phyloP scores from a whole-genome alignment of 2,797 vertebrate species.

The Coreius guichenoti region DNA sequence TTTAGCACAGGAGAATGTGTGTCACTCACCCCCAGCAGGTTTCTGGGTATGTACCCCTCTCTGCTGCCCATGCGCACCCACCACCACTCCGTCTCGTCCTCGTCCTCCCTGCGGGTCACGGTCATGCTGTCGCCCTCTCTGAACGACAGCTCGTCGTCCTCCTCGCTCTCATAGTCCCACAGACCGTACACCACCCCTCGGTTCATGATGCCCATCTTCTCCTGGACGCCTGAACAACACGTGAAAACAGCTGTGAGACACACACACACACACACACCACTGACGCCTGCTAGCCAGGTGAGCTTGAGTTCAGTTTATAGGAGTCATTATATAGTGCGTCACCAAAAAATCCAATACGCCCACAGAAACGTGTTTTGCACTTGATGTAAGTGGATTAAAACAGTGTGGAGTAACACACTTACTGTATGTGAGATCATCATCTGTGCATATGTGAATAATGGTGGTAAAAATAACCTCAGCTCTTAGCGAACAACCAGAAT shows the following conservation, averaged over 20 bases:
- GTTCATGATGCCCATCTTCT: conserved; percentile 99
- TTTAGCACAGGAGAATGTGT: no score
- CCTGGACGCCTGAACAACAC: conserved; percentile 87
- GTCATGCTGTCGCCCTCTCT: conserved; percentile 95
- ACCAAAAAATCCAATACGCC: no score
- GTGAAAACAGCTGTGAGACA: background rate
- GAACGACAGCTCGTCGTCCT: conserved; percentile 87
- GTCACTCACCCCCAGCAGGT: conserved; percentile 90
- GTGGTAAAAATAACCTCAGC: no score
- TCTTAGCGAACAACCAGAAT: no score
- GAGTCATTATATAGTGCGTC: background rate
- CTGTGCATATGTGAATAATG: no score
- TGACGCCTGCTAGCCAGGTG: no score
- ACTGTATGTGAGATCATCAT: no score
- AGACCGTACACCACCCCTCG: conserved; percentile 92
- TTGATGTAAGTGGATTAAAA: no score
- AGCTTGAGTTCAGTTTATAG: background rate
- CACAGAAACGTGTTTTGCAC: no score
- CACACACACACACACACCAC: background rate
- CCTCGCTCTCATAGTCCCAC: conserved; percentile 89
- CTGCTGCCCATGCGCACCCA: conserved; percentile 87
- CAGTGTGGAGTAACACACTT: no score
- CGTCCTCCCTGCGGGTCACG: conserved; percentile 87
- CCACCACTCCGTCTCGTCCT: conserved; percentile 96
- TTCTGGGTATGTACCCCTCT: conserved; percentile 93